phyloP scores from a whole-genome alignment of 2,888 invertebrate genomes.

The Nephrocerus scutellatus region DNA sequence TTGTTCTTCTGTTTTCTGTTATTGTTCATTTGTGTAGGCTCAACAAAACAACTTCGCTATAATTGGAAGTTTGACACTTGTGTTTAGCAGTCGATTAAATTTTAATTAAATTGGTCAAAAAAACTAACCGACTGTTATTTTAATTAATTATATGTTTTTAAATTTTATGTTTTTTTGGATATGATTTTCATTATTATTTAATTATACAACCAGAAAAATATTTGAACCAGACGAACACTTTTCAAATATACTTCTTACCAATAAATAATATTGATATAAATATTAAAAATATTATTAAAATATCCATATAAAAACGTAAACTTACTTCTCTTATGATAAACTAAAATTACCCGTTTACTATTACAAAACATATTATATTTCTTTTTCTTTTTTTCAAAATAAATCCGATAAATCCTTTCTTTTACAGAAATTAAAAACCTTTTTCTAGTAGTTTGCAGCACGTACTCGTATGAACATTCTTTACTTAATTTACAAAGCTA shows the following conservation, averaged over 20 bases:
- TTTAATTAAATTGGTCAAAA: too few relatives aligned
- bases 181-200: conserved; percentile 16
- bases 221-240: conserved; percentile 49
- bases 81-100: too few relatives aligned
- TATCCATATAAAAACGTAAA: conserved; percentile 16
- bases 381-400: conserved; percentile 15
- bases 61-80: too few relatives aligned
- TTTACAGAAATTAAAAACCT: too few relatives aligned
- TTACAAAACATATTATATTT: too few relatives aligned
- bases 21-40: too few relatives aligned
- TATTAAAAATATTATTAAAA: conserved; percentile 19
- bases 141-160: not conserved
- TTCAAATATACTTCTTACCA: conserved; percentile 28
- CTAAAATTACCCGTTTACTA: too few relatives aligned
- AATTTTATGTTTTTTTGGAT: conserved; percentile 14
- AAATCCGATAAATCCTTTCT: too few relatives aligned
- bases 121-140: conserved; percentile 6
- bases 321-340: conserved; percentile 2
- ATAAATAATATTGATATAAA: conserved; percentile 12
- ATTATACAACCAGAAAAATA: conserved; percentile 31
- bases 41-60: too few relatives aligned
- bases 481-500: too few relatives aligned
- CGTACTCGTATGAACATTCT: conserved; percentile 18
- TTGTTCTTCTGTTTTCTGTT: too few relatives aligned
- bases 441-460: conserved; percentile 18